Evolutionary conservation across 1,140 invertebrate species (phyloP).

Genomic region (Meloidogyne exigua): DNA sequence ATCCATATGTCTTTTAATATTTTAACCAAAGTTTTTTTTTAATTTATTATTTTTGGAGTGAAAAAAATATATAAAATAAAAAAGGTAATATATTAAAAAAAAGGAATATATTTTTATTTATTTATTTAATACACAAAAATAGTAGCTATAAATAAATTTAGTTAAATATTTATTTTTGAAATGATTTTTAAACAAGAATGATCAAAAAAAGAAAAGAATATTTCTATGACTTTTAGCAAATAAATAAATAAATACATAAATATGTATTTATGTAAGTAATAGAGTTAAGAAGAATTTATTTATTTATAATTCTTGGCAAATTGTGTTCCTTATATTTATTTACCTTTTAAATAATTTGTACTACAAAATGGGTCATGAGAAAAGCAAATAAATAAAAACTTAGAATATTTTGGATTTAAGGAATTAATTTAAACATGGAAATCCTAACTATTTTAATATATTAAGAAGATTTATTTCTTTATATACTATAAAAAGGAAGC

Average conservation of each 20-base stretch:
- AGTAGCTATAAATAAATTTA: not conserved
- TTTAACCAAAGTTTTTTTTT: not conserved
- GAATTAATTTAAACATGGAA: not conserved
- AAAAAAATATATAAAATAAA: not conserved
- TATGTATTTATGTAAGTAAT: no score
- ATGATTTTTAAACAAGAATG: not conserved
- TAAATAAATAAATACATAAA: no score
- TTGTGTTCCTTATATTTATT: not conserved
- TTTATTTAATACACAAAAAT: no score
- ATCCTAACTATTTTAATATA: no score
- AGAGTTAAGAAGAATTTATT: not conserved
- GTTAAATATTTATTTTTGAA: no score
- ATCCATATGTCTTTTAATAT: not conserved
- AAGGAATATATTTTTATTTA: not conserved
- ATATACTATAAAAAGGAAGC: no score
- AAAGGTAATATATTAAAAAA: not conserved
- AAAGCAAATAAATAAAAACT: constrained; percentile 17
- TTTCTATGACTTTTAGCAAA: no score
- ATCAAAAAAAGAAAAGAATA: no score
- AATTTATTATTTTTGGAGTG: not conserved
- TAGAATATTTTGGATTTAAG: not conserved
- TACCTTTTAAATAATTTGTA: not conserved
- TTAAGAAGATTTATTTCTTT: no score
- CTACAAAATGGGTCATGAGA: constrained; percentile 26
- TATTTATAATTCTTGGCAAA: not conserved